Base-by-base conservation (phyloP, 2,888 invertebrate genomes). In the Philhelius pedissequus region DNA sequence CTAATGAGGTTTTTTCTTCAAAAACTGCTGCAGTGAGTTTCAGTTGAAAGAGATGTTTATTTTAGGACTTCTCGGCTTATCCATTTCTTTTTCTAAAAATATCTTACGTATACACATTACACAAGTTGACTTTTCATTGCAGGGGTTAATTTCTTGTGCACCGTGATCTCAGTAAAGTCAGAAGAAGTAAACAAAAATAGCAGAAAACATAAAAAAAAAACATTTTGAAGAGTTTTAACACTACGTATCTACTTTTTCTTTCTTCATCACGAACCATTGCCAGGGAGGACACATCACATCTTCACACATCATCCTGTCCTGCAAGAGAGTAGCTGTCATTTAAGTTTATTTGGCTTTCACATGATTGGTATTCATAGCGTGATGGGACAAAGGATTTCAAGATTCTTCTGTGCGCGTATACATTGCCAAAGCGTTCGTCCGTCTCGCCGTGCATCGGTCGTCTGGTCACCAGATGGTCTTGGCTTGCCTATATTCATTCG, bases 61-160 rank as follows among this genome's bases (percentile, higher is more conserved):
- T 60, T 50, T 66, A 20, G 35, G 11, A 58, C 22, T 43, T 75
- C 62, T 43, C 13, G 40, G 40, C 50, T 54, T 62, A 38, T 69
- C 45, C 38, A 13, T 66, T 60, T 64, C 25, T 40, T 48, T 25
- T 48, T 74, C 69, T 79, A 83, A 75, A 79, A 75, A 75, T 79
- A 83, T 79, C 70, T 30, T 64, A 6, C n/a, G n/a, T n/a, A n/a
- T n/a, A n/a, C n/a, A n/a, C n/a, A n/a, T n/a, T 40, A 54, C 13
- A 52, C 45, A 52, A 77, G 76, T 43, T 52, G 40, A 43, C 60
- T 68, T 45, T 62, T 22, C 68, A 52, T 60, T 52, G 71, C 40
- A 32, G 83, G 79, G 83, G 78, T 83, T 79, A 83, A 83, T 83
- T 83, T 83, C 50, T 78, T 83, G 64, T 83, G 83, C 77, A 82